Evolutionary conservation across 23 tunicate species (phyloP).

Genomic region (Aplidium turbinatum): DNA sequence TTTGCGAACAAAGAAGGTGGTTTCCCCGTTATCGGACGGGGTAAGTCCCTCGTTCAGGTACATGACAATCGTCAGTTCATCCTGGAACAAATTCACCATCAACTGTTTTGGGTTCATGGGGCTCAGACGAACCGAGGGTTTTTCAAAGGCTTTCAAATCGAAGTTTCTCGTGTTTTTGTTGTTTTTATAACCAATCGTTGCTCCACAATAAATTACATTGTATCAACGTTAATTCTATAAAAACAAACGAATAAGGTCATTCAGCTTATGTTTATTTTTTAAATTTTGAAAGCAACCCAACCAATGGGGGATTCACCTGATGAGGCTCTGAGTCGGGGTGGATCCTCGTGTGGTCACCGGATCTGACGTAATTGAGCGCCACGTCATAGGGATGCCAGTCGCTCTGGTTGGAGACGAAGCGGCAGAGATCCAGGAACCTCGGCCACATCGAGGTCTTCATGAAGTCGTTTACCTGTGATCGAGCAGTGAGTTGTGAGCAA

Average conservation of each 20-base stretch:
- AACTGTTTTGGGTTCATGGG: too few species aligned
- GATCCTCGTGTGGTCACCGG: constrained; percentile 79
- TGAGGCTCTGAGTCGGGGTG: constrained; percentile 80
- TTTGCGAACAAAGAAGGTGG: constrained; percentile 27
- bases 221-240: too few species aligned
- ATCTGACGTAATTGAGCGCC: constrained; percentile 60
- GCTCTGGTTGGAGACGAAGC: constrained; percentile 51
- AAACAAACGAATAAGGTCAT: too few species aligned
- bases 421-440: constrained; percentile 41
- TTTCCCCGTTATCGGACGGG: constrained; percentile 63
- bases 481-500: too few species aligned
- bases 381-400: constrained; percentile 91
- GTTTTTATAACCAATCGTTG: too few species aligned
- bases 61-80: constrained; percentile 69
- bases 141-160: too few species aligned
- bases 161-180: too few species aligned
- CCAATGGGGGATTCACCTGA: constrained; percentile 46
- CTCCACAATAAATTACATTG: too few species aligned
- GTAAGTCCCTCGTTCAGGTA: constrained; percentile 69
- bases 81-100: constrained; percentile 35
- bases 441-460: constrained; percentile 72
- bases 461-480: constrained; percentile 71
- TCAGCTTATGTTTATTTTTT: too few species aligned
- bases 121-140: too few species aligned
- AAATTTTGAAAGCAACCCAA: too few species aligned